Percentiles rank a stretch among this genome's conserved stretches.
Evolutionary conservation across 1,140 invertebrate species (phyloP).

Genomic region (Scaptomyza hsui): DNA sequence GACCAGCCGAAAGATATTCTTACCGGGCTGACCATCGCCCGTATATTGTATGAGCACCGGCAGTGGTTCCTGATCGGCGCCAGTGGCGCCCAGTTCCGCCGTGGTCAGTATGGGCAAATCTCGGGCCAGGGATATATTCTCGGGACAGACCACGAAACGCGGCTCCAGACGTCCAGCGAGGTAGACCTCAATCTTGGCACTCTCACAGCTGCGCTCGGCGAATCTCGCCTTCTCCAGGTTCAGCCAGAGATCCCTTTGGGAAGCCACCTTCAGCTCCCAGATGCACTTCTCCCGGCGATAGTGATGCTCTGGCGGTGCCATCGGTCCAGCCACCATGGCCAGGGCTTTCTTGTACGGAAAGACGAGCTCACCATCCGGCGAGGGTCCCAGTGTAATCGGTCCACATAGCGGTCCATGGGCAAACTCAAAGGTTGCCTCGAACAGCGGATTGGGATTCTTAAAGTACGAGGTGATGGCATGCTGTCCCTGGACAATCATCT

Average conservation of each 20-base stretch:
- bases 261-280: constrained; percentile 93
- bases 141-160: constrained; percentile 91
- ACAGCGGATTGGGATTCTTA: constrained; percentile 91
- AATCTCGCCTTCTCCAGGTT: constrained; percentile 94
- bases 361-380: constrained; percentile 92
- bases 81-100: constrained; percentile 88
- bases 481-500: constrained; percentile 91
- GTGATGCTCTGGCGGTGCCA: constrained; percentile 78
- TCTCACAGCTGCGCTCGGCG: constrained; percentile 90
- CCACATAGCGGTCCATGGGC: constrained; percentile 94
- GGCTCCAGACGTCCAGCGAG: constrained; percentile 88
- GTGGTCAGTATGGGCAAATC: constrained; percentile 91
- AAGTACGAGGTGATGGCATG: constrained; percentile 94
- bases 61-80: constrained; percentile 86
- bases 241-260: constrained; percentile 92
- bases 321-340: constrained; percentile 84
- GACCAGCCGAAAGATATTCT: constrained; percentile 93
- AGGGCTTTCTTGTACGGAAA: constrained; percentile 93
- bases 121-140: constrained; percentile 91
- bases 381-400: constrained; percentile 90
- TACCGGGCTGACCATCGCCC: constrained; percentile 87
- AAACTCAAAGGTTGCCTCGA: constrained; percentile 93
- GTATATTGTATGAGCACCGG: constrained; percentile 88
- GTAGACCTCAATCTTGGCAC: constrained; percentile 93
- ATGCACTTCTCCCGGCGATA: constrained; percentile 91